Evolutionary conservation across 2,888 invertebrate species (phyloP).

Genomic region (Tetanocera ferruginea): DNA sequence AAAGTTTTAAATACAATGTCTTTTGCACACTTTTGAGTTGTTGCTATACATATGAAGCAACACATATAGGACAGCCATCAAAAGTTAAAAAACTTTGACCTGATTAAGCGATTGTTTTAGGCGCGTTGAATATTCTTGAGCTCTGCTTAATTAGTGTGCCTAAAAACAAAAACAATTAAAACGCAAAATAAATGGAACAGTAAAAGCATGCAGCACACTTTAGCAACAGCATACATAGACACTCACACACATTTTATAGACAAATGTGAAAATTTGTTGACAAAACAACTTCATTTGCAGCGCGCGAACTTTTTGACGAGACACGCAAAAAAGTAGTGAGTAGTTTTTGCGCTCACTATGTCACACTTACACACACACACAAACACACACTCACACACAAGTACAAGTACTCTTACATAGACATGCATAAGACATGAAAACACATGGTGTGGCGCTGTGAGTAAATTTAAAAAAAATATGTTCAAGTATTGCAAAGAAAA

Average conservation of each 20-base stretch:
- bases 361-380: not conserved
- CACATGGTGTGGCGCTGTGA: not conserved
- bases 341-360: not conserved
- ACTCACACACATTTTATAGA: not conserved
- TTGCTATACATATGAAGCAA: too few species aligned
- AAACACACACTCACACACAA: not conserved
- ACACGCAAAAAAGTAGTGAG: not conserved
- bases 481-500: conserved; percentile 20
- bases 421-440: not conserved
- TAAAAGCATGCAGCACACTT: not conserved
- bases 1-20: too few species aligned
- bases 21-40: too few species aligned
- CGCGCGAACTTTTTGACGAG: not conserved
- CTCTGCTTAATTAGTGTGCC: conserved; percentile 1
- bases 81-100: too few species aligned
- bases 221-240: not conserved
- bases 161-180: not conserved
- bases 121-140: not conserved
- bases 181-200: not conserved
- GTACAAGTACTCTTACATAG: not conserved
- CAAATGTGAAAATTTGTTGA: not conserved
- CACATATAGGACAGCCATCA: too few species aligned
- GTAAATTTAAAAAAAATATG: conserved; percentile 8
- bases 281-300: not conserved
- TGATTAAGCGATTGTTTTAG: too few species aligned